Percentiles rank a stretch among this genome's conserved stretches.
Conservation (phyloP, 2,888 invertebrate species). For the Harpalus rubripes region DNA sequence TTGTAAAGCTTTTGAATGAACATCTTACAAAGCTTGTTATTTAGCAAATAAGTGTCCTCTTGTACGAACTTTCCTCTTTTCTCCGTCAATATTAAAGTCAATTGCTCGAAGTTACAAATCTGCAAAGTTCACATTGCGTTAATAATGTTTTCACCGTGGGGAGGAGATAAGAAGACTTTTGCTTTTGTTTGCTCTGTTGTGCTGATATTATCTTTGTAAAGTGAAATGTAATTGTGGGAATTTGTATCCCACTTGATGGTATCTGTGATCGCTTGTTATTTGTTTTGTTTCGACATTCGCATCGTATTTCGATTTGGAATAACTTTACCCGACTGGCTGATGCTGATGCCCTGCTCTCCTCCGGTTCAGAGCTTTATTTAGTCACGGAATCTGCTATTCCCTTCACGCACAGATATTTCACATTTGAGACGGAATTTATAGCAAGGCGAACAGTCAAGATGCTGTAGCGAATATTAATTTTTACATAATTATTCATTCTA, state of each 20-base stretch:
- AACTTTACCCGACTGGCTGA: background rate
- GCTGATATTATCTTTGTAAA: conserved; percentile 25
- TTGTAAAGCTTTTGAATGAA: background rate
- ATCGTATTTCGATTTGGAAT: conserved; percentile 13
- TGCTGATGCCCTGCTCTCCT: background rate
- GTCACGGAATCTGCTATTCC: conserved; percentile 21
- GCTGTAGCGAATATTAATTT: background rate
- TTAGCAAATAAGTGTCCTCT: background rate
- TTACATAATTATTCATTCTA: background rate
- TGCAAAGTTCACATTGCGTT: background rate
- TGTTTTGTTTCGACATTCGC: conserved; percentile 24
- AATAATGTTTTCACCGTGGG: background rate
- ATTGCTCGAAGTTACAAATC: background rate
- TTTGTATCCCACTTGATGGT: conserved; percentile 16
- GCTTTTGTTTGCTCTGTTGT: background rate
- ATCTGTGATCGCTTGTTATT: background rate
- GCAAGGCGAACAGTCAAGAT: background rate
- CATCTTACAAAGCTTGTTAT: background rate
- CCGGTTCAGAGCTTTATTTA: conserved; percentile 5
- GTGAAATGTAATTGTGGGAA: conserved; percentile 14
- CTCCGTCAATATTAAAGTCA: background rate
- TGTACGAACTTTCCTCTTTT: background rate
- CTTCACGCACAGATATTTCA: conserved; percentile 9
- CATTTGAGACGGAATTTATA: background rate
- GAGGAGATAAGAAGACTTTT: background rate